Base-by-base conservation (phyloP, 2,888 invertebrate species). In the Tetrapedia diversipes region DNA sequence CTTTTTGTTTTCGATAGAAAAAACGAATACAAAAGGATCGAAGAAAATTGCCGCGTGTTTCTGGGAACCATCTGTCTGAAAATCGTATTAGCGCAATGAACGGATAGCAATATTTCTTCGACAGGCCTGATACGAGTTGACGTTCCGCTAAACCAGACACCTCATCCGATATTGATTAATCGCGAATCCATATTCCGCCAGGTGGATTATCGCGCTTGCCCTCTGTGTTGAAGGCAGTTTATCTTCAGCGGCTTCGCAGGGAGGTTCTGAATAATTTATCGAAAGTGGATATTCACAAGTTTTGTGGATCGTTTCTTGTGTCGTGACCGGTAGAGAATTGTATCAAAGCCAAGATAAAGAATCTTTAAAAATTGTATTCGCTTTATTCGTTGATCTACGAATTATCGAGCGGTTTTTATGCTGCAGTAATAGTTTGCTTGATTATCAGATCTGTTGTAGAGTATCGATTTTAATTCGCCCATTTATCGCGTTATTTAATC, bases 91-190 rank as follows among this genome's bases (percentile, higher is more conserved):
- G 16, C 11, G 16, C 22, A 60, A 54, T 39, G 47, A 60, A 72
- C 19, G 53, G n/a, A 43, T 16, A 3, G 24, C 54, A 24, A 68
- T 60, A 70, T 70, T 51, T 57, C 43, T 51, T 37, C 43, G n/a
- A 16, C 27, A 11, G 3, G 14, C 32, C n/a, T n/a, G 39, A 69
- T 51, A 53, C 34, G 32, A 45, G 37, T 37, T 22, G 51, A 41
- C 32, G 49, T 60, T 29, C 14, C 54, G 27, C 43, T n/a, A 54
- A 37, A 22, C 22, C 41, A 24, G 34, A 45, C 54, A 19, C 59
- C 60, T 47, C 49, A 19, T 32, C 70, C 69, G 65, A 61, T 75
- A 70, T 77, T 77, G 77, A 77, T 75, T 77, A 75, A 77, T 77
- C 47, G 63, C 59, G 47, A 39, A 45, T 43, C 39, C 65, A 57